Base-by-base conservation (phyloP, 2,113 vertebrate species). In the Amazona vittata region DNA sequence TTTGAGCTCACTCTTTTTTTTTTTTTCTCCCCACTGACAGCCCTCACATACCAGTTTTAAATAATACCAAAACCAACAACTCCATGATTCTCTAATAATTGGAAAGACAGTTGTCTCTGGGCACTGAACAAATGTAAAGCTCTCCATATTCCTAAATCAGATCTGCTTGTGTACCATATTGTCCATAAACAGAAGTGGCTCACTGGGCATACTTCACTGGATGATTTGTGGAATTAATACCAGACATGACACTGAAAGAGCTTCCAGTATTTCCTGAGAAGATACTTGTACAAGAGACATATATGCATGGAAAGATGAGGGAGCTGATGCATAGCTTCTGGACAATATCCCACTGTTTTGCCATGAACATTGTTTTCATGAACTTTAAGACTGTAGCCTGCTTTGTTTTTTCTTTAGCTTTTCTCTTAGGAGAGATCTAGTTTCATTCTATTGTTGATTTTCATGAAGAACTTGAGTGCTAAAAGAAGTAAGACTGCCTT, bases 21-120 rank as follows among this genome's bases (percentile, higher is more conserved):
- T 73, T 55, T 13, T 83, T 52, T 63, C 74, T 62, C 20, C 29
- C 41, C 62, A 18, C 6, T 62, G 55, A 68, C 24, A 86, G 26
- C n/a, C 86, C 35, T 91, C 35, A 79, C 5, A n/a, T 6, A 46
- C 69, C 28, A 85, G 9, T 87, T 96, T 97, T 74, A 91, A 96
- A 60, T 86, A 81, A 52, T 59, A 73, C 62, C 87, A 44, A 95
- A 90, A 78, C 29, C 53, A 43, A 25, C 20, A 5, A 24, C 35
- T 90, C 57, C 29, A 41, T 46, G 84, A 75, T 93, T 96, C 97
- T 60, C 39, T 89, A 64, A 78, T 65, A 84, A 70, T 39, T 65
- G 86, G 79, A 85, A 90, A 87, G 49, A 37, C 53, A 91, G 10
- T 53, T 83, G 52, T 85, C 80, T 67, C 20, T 25, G 47, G 37